These are phyloP conservation scores for Biston stratarius DNA, from an alignment of 2,888 invertebrate genomes.

Conservation along the genomic window DNA sequence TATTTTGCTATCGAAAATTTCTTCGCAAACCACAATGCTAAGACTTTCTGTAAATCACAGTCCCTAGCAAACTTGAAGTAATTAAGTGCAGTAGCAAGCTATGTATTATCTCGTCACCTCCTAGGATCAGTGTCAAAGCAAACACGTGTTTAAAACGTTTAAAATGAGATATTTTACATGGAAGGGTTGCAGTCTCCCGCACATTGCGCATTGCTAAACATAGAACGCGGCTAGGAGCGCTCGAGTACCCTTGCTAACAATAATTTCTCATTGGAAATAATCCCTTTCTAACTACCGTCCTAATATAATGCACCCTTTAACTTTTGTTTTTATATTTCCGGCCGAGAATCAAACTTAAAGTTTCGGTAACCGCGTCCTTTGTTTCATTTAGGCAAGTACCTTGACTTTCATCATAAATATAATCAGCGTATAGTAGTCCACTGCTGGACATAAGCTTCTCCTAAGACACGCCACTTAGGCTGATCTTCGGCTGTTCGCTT, in stretches of 20 bases:
- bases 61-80: constrained; percentile 43
- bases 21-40: too few species aligned
- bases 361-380: constrained; percentile 55
- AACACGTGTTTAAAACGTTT: constrained; percentile 81
- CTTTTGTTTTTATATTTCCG: constrained; percentile 79
- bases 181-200: constrained; percentile 76
- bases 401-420: too few species aligned
- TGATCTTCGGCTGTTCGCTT: too few species aligned
- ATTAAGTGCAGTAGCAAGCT: constrained; percentile 67
- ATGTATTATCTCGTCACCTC: constrained; percentile 69
- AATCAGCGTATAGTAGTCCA: too few species aligned
- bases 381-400: neutral
- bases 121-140: constrained; percentile 72
- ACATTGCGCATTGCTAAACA: constrained; percentile 76
- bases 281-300: constrained; percentile 68
- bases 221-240: constrained; percentile 50
- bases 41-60: constrained; percentile 7
- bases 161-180: constrained; percentile 80
- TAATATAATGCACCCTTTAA: constrained; percentile 71
- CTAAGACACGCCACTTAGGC: too few species aligned
- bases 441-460: too few species aligned
- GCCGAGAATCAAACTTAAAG: constrained; percentile 62
- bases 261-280: constrained; percentile 71
- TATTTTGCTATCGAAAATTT: too few species aligned
- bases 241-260: constrained; percentile 54